Conservation (phyloP, 2,113 vertebrate species). For the Merops nubicus region DNA sequence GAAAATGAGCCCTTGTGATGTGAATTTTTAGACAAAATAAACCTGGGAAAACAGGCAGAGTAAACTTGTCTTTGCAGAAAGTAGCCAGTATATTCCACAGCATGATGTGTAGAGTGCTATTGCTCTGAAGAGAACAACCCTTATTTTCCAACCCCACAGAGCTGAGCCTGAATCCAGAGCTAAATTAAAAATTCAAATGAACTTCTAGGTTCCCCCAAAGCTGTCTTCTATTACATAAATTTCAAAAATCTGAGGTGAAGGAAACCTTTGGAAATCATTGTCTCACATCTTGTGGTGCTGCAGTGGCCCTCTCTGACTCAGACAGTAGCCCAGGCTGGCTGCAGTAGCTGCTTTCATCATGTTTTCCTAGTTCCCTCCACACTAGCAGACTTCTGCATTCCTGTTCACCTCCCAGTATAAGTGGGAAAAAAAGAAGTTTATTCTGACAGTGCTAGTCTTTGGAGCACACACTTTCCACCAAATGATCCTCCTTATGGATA, state of each 20-base stretch:
- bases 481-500: background rate
- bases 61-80: background rate
- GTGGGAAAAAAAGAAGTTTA: background rate
- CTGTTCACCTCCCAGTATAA: background rate
- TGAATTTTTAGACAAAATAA: background rate
- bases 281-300: background rate
- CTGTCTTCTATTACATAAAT: background rate
- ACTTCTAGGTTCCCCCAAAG: background rate
- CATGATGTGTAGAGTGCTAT: background rate
- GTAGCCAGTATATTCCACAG: background rate
- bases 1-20: background rate
- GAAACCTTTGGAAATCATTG: background rate
- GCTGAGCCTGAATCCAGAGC: background rate
- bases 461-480: background rate
- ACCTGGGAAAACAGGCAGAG: background rate
- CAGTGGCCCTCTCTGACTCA: background rate
- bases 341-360: background rate
- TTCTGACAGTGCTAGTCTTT: background rate
- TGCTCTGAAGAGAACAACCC: background rate
- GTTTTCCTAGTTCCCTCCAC: background rate
- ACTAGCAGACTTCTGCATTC: background rate
- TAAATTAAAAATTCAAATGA: background rate
- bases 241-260: background rate
- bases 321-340: background rate
- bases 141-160: background rate